Evolutionary conservation across 2,888 invertebrate genomes (phyloP).

Genomic region (Pandemis heparana): DNA sequence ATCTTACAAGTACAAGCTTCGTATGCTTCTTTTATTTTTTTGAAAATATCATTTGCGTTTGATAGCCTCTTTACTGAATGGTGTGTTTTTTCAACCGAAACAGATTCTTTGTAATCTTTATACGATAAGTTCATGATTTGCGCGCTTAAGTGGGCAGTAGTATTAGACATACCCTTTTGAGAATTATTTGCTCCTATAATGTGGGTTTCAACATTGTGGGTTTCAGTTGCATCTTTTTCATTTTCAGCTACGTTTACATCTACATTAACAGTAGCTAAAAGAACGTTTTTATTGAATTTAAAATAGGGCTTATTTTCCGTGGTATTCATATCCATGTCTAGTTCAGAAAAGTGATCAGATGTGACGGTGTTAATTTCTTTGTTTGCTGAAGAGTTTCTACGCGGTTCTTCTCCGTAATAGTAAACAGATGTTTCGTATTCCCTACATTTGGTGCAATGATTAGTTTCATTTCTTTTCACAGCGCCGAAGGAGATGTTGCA

Average conservation of each 20-base stretch:
- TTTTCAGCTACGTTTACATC: neutral
- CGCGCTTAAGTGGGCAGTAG: slow-evolving; percentile 59
- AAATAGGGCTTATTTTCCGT: neutral
- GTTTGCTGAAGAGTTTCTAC: neutral
- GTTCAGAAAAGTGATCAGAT: neutral
- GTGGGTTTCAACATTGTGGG: neutral
- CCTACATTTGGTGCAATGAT: slow-evolving; percentile 45
- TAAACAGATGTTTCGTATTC: slow-evolving; percentile 49
- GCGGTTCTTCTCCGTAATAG: slow-evolving; percentile 29
- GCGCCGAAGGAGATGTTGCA: slow-evolving; percentile 60
- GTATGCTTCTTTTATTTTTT: slow-evolving; percentile 67
- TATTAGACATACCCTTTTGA: slow-evolving; percentile 43
- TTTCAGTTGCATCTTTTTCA: neutral
- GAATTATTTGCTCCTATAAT: slow-evolving; percentile 22
- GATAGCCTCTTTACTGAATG: neutral
- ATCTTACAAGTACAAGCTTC: slow-evolving; percentile 74
- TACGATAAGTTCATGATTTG: slow-evolving; percentile 62
- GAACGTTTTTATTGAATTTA: neutral
- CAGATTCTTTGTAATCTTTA: slow-evolving; percentile 53
- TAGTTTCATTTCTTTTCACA: slow-evolving; percentile 49
- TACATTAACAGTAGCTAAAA: neutral
- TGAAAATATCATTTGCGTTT: slow-evolving; percentile 59
- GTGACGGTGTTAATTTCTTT: neutral
- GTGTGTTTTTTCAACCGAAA: slow-evolving; percentile 20
- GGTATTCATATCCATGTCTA: neutral